phyloP scores from a whole-genome alignment of 2,797 vertebrate genomes.

The Schizothorax lantsangensis region DNA sequence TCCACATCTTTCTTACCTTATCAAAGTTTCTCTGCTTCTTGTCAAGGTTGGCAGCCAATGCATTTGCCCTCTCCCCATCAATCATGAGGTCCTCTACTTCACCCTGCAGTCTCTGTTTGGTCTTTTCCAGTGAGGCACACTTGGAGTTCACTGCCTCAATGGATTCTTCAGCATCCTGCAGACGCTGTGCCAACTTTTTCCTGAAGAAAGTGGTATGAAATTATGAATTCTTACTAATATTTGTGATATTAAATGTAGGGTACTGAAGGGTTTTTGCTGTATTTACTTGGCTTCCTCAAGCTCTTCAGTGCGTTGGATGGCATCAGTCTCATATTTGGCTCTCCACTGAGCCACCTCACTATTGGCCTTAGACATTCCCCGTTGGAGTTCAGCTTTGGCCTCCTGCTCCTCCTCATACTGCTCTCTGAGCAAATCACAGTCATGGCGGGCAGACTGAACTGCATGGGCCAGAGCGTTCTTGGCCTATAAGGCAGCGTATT shows the following conservation, averaged over 20 bases:
- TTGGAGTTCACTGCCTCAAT: slow-evolving; percentile 84
- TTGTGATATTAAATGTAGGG: background rate
- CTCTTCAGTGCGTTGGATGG: too few relatives aligned
- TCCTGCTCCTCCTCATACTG: too few relatives aligned
- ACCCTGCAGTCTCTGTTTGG: slow-evolving; percentile 82
- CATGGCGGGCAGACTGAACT: too few relatives aligned
- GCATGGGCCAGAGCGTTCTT: too few relatives aligned
- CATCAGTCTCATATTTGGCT: too few relatives aligned
- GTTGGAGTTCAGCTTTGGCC: too few relatives aligned
- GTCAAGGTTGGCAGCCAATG: slow-evolving; percentile 76
- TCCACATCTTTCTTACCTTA: too few relatives aligned
- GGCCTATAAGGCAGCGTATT: too few relatives aligned
- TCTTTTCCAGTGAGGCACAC: slow-evolving; percentile 84
- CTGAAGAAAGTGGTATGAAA: slow-evolving; percentile 59
- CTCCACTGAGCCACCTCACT: too few relatives aligned
- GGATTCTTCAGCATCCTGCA: slow-evolving; percentile 82
- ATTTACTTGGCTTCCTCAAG: too few relatives aligned
- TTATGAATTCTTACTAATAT: slow-evolving; percentile 17
- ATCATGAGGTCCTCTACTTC: slow-evolving; percentile 85
- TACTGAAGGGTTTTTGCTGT: background rate
- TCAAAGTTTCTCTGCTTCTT: slow-evolving; percentile 69
- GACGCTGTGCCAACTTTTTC: slow-evolving; percentile 83
- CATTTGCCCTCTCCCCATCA: slow-evolving; percentile 81
- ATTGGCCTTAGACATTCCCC: too few relatives aligned
- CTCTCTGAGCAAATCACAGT: too few relatives aligned